Evolutionary conservation across 2,113 vertebrate species (phyloP), one percentile per base, ranked within the genome.

Genomic region (Pristiophorus japonicus): DNA sequence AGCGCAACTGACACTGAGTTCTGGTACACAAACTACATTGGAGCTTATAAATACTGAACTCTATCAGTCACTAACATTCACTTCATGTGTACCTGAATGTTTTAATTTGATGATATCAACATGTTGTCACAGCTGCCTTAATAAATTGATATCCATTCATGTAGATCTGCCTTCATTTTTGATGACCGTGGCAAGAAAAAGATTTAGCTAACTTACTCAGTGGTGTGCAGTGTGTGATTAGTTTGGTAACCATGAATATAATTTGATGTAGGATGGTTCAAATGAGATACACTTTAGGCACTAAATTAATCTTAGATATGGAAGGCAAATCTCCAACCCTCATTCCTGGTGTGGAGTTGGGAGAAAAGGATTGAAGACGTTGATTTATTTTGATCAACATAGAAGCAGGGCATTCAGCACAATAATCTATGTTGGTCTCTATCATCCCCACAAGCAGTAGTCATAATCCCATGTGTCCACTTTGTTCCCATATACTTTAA

Each of bases 61-160:
- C 85, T 55, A 55, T 8, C 27, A 34, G 85, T 90, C 85, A n/a
- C 51, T 30, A 90, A 90, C 3, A 34, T 90, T 90, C 55, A 62
- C 51, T 78, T 91, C 34, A 38, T 91, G 30, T n/a, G 34, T 14
- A 91, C 0, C 34, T n/a, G 62, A 62, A n/a, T 38, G 55, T 91
- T 91, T 91, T 63, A n/a, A 63, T n/a, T 62, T 91, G 55, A 62
- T 91, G 88, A n/a, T 12, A 38, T 91, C 62, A 91, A 91, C 88
- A 38, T 34, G 34, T 91, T 91, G 55, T 91, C 30, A n/a, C 34
- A 20, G 55, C 20, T 62, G 55, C 34, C 30, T 20, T 62, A 91
- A 34, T 18, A 62, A 59, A 59, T 81, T 20, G 34, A 91, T 62
- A 34, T n/a, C 63, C 34, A 91, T 18, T 59, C n/a, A 24, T 34